Evolutionary conservation across 2,113 vertebrate genomes (phyloP).

Genomic region (Glaucomys volans): DNA sequence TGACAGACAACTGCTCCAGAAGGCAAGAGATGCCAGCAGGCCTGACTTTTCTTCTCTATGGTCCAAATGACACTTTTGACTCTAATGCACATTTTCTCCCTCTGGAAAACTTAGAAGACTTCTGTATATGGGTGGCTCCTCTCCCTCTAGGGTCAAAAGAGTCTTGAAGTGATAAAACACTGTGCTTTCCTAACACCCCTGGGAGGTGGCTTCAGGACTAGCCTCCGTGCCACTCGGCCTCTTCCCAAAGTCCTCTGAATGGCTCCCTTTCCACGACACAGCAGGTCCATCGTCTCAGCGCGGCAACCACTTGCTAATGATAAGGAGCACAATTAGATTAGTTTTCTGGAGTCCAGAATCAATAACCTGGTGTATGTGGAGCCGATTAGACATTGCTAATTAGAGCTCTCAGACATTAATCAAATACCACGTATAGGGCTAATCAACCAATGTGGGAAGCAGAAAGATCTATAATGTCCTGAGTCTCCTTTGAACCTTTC

Average conservation of each 20-base stretch:
- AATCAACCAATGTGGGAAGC: slow-evolving; percentile 83
- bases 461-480: slow-evolving; percentile 85
- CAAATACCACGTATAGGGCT: slow-evolving; percentile 84
- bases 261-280: accelerated
- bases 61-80: background rate
- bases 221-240: background rate
- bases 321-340: slow-evolving; percentile 86
- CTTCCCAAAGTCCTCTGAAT: background rate
- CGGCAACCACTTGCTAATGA: slow-evolving; percentile 68
- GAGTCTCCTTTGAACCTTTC: slow-evolving; percentile 80
- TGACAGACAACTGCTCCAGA: slow-evolving; percentile 46
- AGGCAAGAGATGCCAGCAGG: background rate
- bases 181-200: background rate
- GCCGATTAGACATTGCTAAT: slow-evolving; percentile 86
- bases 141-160: background rate
- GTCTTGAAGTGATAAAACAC: background rate
- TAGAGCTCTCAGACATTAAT: slow-evolving; percentile 87
- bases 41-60: background rate
- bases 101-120: slow-evolving; percentile 39
- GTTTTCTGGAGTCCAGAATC: slow-evolving; percentile 86
- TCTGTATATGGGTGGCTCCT: background rate
- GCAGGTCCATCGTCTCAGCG: slow-evolving; percentile 46
- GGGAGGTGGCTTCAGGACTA: background rate
- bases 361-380: slow-evolving; percentile 84
- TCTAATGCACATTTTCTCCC: background rate